Evolutionary conservation across 2,888 invertebrate species (phyloP), one percentile per base, ranked within the genome.

Genomic region (Arenicola marina): DNA sequence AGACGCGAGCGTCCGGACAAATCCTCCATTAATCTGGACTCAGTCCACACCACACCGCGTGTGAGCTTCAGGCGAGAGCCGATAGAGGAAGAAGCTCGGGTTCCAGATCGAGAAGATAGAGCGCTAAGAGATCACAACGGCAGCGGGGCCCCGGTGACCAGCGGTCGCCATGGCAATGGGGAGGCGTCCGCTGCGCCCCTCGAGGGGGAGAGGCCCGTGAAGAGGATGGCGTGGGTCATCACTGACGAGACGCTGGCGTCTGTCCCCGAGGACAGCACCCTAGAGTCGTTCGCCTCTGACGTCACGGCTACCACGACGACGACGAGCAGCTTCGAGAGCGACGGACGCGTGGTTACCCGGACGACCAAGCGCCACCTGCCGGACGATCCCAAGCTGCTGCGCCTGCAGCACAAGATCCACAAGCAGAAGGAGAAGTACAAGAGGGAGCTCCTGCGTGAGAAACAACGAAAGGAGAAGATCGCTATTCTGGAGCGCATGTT

Each of bases 391-490:
- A 72, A 77, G 26, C 77, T 79, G 73, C 71, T 70, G 38, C 77
- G 76, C 61, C 67, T 81, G 33, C 71, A 77, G 62, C 72, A 75
- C 44, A 77, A 76, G 60, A 80, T 80, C 31, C 59, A 70, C 45
- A 66, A 72, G 54, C 81, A 81, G 68, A 71, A 75, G 54, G 71
- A 73, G 46, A 79, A 79, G 65, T 76, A 78, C 45, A 74, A 74
- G 56, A 73, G 72, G 34, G 76, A 77, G 38, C 72, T 72, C 46
- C 51, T 70, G 34, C 73, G 75, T 53, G 78, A 80, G 60, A 57
- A 73, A 24, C 69, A 69, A 31, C 66, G 78, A n/a, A 67, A 75
- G 46, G 75, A 77, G 26, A 79, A 79, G 60, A 67, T 79, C 45
- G 69, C 71, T 55, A 76, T 74, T 51, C 61, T 80, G 29, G 77